phyloP scores from a whole-genome alignment of 2,113 vertebrate species.

The Columba janthina region DNA sequence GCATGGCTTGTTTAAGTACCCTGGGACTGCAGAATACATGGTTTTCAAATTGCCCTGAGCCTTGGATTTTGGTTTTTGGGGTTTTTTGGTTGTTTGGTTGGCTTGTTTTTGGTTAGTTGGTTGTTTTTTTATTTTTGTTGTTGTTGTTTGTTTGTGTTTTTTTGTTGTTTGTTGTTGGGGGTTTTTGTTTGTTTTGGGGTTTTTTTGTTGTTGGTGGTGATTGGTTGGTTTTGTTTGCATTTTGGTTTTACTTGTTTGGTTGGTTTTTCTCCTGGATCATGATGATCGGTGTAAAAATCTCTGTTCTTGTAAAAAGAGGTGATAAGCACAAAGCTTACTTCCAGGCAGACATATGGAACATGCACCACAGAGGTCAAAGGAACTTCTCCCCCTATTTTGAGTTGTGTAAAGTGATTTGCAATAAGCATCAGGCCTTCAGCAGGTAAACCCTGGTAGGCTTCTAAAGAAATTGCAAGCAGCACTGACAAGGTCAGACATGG shows the following conservation, averaged over 20 bases:
- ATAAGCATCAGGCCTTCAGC: not conserved
- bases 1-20: not conserved
- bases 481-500: not conserved
- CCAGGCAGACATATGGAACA: not conserved
- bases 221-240: too few relatives aligned
- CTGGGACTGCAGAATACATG: not conserved
- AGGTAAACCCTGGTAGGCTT: not conserved
- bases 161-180: too few relatives aligned
- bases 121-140: too few relatives aligned
- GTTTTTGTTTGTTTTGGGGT: not conserved
- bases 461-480: not conserved
- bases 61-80: not conserved
- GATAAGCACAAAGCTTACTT: not conserved
- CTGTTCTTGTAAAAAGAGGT: not conserved
- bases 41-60: not conserved
- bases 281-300: not conserved
- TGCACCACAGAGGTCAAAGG: not conserved
- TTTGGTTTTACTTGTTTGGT: not conserved
- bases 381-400: not conserved
- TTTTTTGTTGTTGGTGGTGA: too few relatives aligned
- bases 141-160: too few relatives aligned
- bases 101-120: too few relatives aligned
- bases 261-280: not conserved
- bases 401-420: not conserved
- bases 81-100: too few relatives aligned